phyloP scores from a whole-genome alignment of 1,140 invertebrate species.

The Zaprionus taronus region DNA sequence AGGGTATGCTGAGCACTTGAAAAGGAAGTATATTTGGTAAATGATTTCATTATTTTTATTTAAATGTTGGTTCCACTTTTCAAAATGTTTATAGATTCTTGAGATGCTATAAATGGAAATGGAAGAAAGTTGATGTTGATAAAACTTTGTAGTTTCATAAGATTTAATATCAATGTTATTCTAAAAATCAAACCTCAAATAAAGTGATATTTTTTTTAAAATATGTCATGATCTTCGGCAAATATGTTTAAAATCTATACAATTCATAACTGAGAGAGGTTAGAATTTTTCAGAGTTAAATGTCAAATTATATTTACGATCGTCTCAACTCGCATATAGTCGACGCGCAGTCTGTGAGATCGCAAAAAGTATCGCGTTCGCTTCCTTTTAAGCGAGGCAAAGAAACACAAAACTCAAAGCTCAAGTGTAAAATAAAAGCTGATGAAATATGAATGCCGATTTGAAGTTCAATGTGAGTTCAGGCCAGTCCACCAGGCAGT shows the following conservation, averaged over 20 bases:
- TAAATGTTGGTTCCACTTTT: no score
- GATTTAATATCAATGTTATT: not conserved
- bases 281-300: not conserved
- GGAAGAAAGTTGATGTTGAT: no score
- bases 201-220: not conserved
- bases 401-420: conserved; percentile 15
- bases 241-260: not conserved
- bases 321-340: not conserved
- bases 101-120: no score
- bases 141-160: not conserved
- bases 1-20: not conserved
- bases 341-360: conserved; percentile 6
- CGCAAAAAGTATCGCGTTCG: conserved; percentile 4
- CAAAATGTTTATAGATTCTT: no score
- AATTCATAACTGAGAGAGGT: not conserved
- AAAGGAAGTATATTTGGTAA: no score
- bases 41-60: no score
- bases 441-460: conserved; percentile 45
- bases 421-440: conserved; percentile 35
- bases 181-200: not conserved
- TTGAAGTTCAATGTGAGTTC: conserved; percentile 43
- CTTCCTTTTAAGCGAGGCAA: conserved; percentile 17
- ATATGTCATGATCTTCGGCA: not conserved
- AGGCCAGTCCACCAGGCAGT: conserved; percentile 14
- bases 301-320: conserved; percentile 7